Evolutionary conservation across 2,888 invertebrate genomes (phyloP).

Genomic region (Andrena haemorrhoa): DNA sequence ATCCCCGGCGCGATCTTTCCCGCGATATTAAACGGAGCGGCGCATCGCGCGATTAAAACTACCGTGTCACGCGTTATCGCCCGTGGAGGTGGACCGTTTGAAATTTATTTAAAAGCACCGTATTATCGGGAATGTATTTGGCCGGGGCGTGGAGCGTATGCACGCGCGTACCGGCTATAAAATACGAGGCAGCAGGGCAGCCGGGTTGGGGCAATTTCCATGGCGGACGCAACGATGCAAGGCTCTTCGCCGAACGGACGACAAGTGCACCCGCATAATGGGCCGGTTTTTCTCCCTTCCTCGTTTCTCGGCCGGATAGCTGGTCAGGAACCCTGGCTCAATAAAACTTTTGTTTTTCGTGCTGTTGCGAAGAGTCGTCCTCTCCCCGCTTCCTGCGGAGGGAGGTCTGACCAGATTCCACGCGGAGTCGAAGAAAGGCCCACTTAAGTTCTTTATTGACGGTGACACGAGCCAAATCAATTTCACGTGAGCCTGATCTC

Average conservation of each 20-base stretch:
- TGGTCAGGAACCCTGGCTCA: slow-evolving; percentile 63
- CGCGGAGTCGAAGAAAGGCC: slow-evolving; percentile 55
- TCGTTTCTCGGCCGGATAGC: slow-evolving; percentile 50
- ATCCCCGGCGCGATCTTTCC: neutral
- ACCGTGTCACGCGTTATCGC: neutral
- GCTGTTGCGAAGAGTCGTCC: slow-evolving; percentile 17
- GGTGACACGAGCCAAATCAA: slow-evolving; percentile 69
- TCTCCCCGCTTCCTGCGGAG: slow-evolving; percentile 14
- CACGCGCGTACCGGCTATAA: slow-evolving; percentile 24
- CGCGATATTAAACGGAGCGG: neutral
- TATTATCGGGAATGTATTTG: slow-evolving; percentile 4
- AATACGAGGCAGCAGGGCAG: slow-evolving; percentile 27
- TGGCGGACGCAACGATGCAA: slow-evolving; percentile 68
- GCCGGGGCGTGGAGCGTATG: neutral
- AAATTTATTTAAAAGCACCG: neutral
- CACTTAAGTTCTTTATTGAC: slow-evolving; percentile 62
- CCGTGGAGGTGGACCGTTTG: neutral
- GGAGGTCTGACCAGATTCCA: slow-evolving; percentile 55
- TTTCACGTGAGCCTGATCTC: slow-evolving; percentile 36
- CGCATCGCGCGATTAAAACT: neutral
- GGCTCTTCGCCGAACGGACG: slow-evolving; percentile 72
- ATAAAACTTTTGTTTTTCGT: slow-evolving; percentile 69
- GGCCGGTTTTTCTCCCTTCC: slow-evolving; percentile 61
- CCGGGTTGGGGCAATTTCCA: slow-evolving; percentile 52
- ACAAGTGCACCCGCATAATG: slow-evolving; percentile 75